A percentile compares a stretch with the other conserved stretches of the same genome.
phyloP scores from a whole-genome alignment of 2,888 invertebrate genomes.

The Acronicta psi region DNA sequence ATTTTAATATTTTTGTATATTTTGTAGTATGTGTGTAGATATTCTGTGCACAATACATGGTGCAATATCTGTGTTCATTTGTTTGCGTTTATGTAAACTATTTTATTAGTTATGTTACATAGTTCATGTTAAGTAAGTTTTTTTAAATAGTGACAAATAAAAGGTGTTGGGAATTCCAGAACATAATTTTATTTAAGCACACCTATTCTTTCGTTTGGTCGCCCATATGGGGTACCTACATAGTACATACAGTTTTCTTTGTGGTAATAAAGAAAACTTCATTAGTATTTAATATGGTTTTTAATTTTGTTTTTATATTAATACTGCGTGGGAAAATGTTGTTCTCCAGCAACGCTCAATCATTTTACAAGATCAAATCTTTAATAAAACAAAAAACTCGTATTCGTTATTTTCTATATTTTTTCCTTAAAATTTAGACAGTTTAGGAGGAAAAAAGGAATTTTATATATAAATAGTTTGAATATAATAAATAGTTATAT shows the following conservation, averaged over 20 bases:
- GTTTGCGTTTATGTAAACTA: slow-evolving; percentile 35
- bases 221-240: too few relatives aligned
- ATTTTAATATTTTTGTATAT: slow-evolving; percentile 39
- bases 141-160: slow-evolving; percentile 47
- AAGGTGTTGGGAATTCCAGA: slow-evolving; percentile 61
- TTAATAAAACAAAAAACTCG: slow-evolving; percentile 64
- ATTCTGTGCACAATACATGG: slow-evolving; percentile 20
- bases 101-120: slow-evolving; percentile 42
- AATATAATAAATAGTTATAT: slow-evolving; percentile 76
- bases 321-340: neutral
- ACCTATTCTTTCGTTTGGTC: neutral
- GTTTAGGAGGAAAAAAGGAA: slow-evolving; percentile 76
- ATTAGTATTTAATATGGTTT: too few relatives aligned
- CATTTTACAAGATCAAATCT: neutral
- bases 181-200: slow-evolving; percentile 25
- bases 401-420: slow-evolving; percentile 83
- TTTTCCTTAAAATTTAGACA: slow-evolving; percentile 83
- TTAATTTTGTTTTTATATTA: too few relatives aligned
- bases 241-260: too few relatives aligned
- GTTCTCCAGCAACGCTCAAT: neutral
- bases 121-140: slow-evolving; percentile 33
- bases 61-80: slow-evolving; percentile 44
- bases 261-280: too few relatives aligned
- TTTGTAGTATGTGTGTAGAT: slow-evolving; percentile 35
- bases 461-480: slow-evolving; percentile 66